Evolutionary conservation across 1,140 invertebrate genomes (phyloP).

Genomic region (Octopus sinensis): DNA sequence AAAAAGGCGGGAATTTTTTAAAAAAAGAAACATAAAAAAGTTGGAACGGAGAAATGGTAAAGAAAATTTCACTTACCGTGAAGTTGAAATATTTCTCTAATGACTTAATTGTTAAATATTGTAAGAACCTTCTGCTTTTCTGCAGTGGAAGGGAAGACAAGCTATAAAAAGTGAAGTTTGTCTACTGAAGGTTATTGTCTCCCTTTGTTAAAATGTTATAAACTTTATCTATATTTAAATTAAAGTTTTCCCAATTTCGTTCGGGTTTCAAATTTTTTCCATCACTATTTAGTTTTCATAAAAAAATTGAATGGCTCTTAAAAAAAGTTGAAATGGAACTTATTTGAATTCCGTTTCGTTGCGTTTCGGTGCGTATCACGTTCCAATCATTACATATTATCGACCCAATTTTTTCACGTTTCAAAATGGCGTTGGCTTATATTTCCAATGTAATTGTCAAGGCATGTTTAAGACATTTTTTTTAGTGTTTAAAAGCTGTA

Average conservation of each 20-base stretch:
- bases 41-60: neutral
- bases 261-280: neutral
- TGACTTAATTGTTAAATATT: slow-evolving; percentile 11
- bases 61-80: neutral
- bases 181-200: neutral
- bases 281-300: neutral
- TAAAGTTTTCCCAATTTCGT: neutral
- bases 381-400: neutral
- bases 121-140: neutral
- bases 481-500: too few relatives aligned
- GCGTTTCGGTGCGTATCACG: neutral
- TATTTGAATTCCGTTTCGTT: neutral
- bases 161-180: slow-evolving; percentile 5
- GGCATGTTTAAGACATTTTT: too few relatives aligned
- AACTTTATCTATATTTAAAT: neutral
- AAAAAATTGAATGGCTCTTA: neutral
- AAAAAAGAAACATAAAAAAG: neutral
- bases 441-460: too few relatives aligned
- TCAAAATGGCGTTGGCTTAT: neutral
- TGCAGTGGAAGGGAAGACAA: neutral
- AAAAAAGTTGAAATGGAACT: neutral
- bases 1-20: too few relatives aligned
- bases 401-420: slow-evolving; percentile 7
- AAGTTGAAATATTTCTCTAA: neutral
- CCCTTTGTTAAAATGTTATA: neutral